Percentiles rank a stretch among this genome's conserved stretches.
Evolutionary conservation across 1,140 invertebrate species (phyloP).

Genomic region (Psix sp.): DNA sequence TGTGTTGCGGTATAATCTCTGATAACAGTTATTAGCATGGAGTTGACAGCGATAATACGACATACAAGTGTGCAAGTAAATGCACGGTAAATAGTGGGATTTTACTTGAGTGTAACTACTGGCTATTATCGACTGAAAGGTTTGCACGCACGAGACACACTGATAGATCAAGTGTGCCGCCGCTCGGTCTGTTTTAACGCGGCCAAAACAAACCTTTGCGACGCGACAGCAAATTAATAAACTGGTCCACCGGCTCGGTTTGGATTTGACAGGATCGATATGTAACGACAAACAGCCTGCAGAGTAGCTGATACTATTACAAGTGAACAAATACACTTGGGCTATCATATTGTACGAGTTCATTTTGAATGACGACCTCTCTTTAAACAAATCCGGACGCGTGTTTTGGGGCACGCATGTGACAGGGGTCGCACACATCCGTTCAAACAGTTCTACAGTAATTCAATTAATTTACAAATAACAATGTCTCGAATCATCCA

Average conservation of each 20-base stretch:
- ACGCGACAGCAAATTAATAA: slow-evolving; percentile 32
- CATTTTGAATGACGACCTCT: slow-evolving; percentile 49
- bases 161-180: background rate
- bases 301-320: slow-evolving; percentile 61
- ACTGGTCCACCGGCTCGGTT: slow-evolving; percentile 23
- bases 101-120: too few species aligned
- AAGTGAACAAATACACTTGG: slow-evolving; percentile 61
- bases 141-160: background rate
- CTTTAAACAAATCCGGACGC: slow-evolving; percentile 24
- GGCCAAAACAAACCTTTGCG: slow-evolving; percentile 17
- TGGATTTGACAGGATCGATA: slow-evolving; percentile 62
- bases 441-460: too few species aligned
- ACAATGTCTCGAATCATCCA: slow-evolving; percentile 5
- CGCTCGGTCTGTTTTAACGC: slow-evolving; percentile 3
- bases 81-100: too few species aligned
- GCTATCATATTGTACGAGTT: slow-evolving; percentile 44
- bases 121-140: slow-evolving; percentile 19
- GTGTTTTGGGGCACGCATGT: slow-evolving; percentile 12
- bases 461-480: slow-evolving; percentile 32
- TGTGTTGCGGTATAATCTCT: too few species aligned
- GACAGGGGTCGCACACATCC: too few species aligned
- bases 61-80: too few species aligned
- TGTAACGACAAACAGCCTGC: slow-evolving; percentile 56
- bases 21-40: too few species aligned
- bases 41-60: too few species aligned